phyloP scores from a whole-genome alignment of 2,113 vertebrate species.

The Brachypodius melanocephalos region DNA sequence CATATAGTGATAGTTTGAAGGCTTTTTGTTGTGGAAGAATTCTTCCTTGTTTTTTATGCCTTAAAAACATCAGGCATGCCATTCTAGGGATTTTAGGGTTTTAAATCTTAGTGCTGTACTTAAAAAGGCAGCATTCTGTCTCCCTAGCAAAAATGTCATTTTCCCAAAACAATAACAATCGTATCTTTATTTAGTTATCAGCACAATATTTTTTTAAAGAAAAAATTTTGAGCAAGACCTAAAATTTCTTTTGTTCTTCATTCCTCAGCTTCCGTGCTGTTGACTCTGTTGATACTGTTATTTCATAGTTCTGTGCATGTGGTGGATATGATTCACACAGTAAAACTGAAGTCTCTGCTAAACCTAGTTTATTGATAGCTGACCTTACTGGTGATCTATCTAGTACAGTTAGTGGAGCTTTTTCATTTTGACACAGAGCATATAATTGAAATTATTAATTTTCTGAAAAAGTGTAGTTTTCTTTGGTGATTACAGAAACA shows the following conservation, averaged over 20 bases:
- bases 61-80: not conserved
- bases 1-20: not conserved
- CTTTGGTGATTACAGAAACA: not conserved
- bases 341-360: not conserved
- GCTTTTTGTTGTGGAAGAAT: not conserved
- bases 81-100: not conserved
- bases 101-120: not conserved
- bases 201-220: not conserved
- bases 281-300: not conserved
- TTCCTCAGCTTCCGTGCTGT: not conserved
- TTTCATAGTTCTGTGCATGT: not conserved
- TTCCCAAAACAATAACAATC: not conserved
- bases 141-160: not conserved
- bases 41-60: not conserved
- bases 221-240: not conserved
- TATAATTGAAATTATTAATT: not conserved
- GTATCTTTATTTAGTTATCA: not conserved
- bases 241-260: not conserved
- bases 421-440: not conserved
- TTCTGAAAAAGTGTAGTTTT: not conserved
- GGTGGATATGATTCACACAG: not conserved
- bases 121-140: not conserved
- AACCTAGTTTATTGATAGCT: not conserved
- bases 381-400: not conserved
- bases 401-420: not conserved